Percentiles rank a stretch among this genome's conserved stretches.
Evolutionary conservation across 2,113 vertebrate species (phyloP).

Genomic region (Condylura cristata): DNA sequence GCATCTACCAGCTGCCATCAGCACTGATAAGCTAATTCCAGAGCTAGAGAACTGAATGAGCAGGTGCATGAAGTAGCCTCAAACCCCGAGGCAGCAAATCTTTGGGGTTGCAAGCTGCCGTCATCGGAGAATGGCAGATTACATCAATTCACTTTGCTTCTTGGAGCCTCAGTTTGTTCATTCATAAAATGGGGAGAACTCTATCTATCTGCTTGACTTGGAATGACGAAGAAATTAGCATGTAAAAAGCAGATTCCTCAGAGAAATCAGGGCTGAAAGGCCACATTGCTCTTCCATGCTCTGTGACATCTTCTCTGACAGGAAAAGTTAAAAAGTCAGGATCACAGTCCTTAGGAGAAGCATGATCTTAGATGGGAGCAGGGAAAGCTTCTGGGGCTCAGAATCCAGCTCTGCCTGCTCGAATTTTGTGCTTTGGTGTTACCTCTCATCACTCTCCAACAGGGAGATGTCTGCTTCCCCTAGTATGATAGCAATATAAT

Average conservation of each 20-base stretch:
- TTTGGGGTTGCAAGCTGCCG: rapidly evolving
- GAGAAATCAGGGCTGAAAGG: background rate
- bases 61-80: no score
- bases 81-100: background rate
- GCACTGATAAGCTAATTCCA: background rate
- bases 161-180: conserved; percentile 6
- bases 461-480: background rate
- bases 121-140: rapidly evolving
- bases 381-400: background rate
- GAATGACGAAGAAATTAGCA: background rate
- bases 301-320: background rate
- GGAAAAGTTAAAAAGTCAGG: background rate
- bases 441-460: background rate
- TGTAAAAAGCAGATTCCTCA: no score
- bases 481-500: background rate
- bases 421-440: background rate
- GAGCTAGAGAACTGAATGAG: background rate
- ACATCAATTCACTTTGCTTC: background rate
- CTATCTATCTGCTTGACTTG: background rate
- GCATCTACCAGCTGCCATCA: background rate
- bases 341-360: background rate
- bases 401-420: background rate
- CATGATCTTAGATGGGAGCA: rapidly evolving
- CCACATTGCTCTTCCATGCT: rapidly evolving
- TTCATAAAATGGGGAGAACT: background rate